Conservation (phyloP, 2,797 vertebrate genomes). For the Momotus momota region DNA sequence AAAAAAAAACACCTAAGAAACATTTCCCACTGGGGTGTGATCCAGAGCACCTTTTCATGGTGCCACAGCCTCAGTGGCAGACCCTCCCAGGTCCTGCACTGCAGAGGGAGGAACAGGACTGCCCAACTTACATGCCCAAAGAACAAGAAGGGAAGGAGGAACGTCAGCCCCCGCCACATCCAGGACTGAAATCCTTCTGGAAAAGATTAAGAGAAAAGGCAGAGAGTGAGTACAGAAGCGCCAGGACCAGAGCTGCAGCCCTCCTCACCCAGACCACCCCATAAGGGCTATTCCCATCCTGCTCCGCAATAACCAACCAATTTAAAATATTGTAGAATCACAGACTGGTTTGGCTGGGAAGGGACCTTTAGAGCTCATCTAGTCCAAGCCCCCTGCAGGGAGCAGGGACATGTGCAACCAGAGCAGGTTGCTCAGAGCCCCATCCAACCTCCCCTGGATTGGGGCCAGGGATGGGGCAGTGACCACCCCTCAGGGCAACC, state of each 20-base stretch:
- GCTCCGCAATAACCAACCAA: neutral
- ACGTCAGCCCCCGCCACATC: conserved; percentile 99
- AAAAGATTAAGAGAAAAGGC: conserved; percentile 37
- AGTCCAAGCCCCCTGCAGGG: neutral
- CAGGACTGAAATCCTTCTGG: conserved; percentile 99
- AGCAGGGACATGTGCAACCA: neutral
- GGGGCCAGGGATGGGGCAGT: neutral
- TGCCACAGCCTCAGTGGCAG: neutral
- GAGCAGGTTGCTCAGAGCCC: neutral
- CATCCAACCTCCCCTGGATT: neutral
- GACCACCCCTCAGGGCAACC: neutral
- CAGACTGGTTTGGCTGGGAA: neutral
- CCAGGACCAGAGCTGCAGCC: neutral
- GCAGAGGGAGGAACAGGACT: fast-evolving
- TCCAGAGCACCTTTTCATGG: neutral
- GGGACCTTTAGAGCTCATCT: neutral
- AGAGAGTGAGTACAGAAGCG: neutral
- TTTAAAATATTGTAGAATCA: neutral
- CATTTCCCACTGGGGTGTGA: fast-evolving
- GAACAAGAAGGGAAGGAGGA: conserved; percentile 96
- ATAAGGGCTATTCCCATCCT: neutral
- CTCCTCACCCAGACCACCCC: neutral
- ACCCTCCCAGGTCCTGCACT: fast-evolving
- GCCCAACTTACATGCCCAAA: conserved; percentile 93
- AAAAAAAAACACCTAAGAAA: neutral